These are phyloP conservation scores for Lindbergichthys nudifrons DNA, from an alignment of 2,797 vertebrate genomes.

Conservation along the genomic window DNA sequence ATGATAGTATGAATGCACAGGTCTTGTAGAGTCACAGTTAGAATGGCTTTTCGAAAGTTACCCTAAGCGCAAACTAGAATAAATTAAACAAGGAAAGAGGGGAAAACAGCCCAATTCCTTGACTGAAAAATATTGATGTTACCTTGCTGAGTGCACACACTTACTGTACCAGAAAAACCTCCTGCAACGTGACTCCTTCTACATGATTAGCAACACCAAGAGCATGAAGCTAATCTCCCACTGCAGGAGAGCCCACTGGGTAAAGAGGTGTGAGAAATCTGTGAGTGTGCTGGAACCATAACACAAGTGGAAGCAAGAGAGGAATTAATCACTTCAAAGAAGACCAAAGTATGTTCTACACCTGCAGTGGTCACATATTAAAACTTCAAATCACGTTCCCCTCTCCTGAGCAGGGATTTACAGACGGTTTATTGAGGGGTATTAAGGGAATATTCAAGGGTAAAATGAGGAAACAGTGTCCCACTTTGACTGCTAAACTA, in stretches of 20 bases:
- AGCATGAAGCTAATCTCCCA: constrained; percentile 76
- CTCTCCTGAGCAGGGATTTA: constrained; percentile 56
- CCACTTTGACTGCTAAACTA: constrained; percentile 24
- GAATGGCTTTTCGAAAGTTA: not conserved
- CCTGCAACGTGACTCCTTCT: constrained; percentile 71
- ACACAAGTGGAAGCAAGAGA: constrained; percentile 61
- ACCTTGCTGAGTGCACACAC: constrained; percentile 31
- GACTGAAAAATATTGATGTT: constrained; percentile 26
- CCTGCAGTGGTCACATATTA: constrained; percentile 71
- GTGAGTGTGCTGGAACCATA: constrained; percentile 50
- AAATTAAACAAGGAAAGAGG: not conserved
- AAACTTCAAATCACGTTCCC: constrained; percentile 64
- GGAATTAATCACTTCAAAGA: constrained; percentile 77
- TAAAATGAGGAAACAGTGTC: constrained; percentile 36
- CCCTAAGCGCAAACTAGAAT: not conserved
- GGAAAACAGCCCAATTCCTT: constrained; percentile 7
- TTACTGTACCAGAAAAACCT: constrained; percentile 38
- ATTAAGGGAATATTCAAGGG: constrained; percentile 55
- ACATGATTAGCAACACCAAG: constrained; percentile 72
- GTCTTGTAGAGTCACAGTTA: not conserved
- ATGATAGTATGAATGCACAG: not conserved
- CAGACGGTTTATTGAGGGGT: constrained; percentile 44
- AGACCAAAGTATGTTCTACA: constrained; percentile 64
- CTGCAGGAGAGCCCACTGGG: constrained; percentile 69
- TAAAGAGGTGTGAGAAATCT: constrained; percentile 60